Base-by-base conservation (phyloP, 2,888 invertebrate genomes). In the Phymatocera aterrima region DNA sequence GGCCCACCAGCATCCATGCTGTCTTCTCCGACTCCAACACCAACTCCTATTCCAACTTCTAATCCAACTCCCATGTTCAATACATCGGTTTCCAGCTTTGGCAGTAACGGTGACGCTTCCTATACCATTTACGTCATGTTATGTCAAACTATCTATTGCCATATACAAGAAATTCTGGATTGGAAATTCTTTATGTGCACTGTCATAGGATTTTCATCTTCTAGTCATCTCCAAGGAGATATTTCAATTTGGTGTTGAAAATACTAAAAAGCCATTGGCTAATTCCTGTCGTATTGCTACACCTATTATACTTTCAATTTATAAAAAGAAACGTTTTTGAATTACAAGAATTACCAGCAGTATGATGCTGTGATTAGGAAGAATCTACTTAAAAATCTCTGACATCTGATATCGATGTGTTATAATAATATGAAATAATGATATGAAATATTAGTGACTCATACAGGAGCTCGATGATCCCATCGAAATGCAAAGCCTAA, bases 1-100 rank as follows among this genome's bases (percentile, higher is more conserved):
- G 97, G 93, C 89, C 96, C 94, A 80, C 94, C 95, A 88, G 90
- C 90, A 82, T 90, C 90, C 90, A 90, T 90, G 87, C 90, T 90
- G 88, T 90, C 90, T 81, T 90, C 90, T 82, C 90, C 90, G 81
- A 87, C 87, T 84, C 85, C 85, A 81, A 85, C 85, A 81, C 85
- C 85, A 82, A 88, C 88, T 83, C 88, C 88, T 83, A 88, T 88
- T 81, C 83, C 83, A 43, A 82, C 83, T 84, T 88, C 88, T 84
- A 90, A 87, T 88, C 88, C 90, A 84, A 87, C 87, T 87, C 90
- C 90, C 86, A 90, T 88, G 86, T 87, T 86, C 84, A 90, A 87
- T 77, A 89, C 89, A 84, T 90, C 90, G 65, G 89, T 83, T 83
- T 90, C 90, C 90, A 90, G 88, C 86, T 90, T 90, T 84, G 90